Evolutionary conservation across 2,797 vertebrate species (phyloP).

Genomic region (Kryptopterus vitreolus): DNA sequence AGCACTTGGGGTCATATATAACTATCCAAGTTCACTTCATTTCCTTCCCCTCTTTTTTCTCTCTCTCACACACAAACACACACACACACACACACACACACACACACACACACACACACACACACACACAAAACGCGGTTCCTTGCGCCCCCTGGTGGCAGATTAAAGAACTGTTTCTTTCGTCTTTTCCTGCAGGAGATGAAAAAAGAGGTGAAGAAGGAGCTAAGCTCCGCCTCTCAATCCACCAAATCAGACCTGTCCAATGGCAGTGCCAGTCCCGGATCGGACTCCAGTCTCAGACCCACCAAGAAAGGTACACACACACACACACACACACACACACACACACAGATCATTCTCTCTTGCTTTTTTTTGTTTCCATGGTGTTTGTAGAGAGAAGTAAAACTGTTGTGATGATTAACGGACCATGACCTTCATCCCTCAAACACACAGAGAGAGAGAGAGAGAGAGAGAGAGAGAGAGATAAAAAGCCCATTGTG

Average conservation of each 20-base stretch:
- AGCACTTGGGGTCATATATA: background rate
- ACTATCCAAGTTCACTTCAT: background rate
- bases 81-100: background rate
- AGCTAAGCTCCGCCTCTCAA: constrained; percentile 75
- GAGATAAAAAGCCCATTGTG: background rate
- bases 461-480: background rate
- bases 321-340: no score
- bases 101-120: background rate
- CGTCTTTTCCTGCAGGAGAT: constrained; percentile 78
- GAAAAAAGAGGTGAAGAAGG: constrained; percentile 91
- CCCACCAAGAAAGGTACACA: constrained; percentile 83
- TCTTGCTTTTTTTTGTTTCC: no score
- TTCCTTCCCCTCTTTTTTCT: constrained; percentile 11
- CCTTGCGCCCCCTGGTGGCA: constrained; percentile 35
- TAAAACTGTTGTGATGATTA: background rate
- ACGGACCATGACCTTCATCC: background rate
- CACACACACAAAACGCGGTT: background rate
- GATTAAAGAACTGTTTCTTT: constrained; percentile 2
- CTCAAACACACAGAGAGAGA: background rate
- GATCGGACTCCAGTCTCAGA: constrained; percentile 83
- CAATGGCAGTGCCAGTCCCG: constrained; percentile 85
- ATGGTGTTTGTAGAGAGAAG: background rate
- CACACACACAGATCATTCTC: no score
- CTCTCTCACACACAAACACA: background rate
- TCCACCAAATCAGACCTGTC: constrained; percentile 79